Evolutionary conservation across 2,797 vertebrate genomes (phyloP).

Genomic region (Borostomias antarcticus): DNA sequence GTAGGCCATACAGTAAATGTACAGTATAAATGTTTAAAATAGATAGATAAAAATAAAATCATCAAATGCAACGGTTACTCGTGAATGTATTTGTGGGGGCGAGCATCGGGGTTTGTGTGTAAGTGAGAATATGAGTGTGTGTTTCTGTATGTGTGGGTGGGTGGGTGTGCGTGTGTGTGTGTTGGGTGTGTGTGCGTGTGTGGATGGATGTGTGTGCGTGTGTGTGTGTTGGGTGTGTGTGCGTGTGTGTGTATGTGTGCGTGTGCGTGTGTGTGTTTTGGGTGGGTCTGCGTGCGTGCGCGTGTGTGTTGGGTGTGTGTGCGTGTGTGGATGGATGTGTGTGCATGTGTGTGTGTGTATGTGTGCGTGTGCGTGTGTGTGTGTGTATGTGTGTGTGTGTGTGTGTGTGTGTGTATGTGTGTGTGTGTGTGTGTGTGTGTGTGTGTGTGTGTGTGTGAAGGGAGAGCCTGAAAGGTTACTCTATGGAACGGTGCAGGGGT

Average conservation of each 20-base stretch:
- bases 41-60: slow-evolving; percentile 65
- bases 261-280: neutral
- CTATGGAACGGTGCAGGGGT: slow-evolving; percentile 13
- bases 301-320: neutral
- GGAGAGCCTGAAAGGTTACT: slow-evolving; percentile 16
- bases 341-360: slow-evolving; percentile 17
- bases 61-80: slow-evolving; percentile 64
- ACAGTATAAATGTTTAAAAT: slow-evolving; percentile 76
- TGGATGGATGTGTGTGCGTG: neutral
- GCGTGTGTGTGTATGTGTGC: neutral
- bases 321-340: slow-evolving; percentile 4
- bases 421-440: neutral
- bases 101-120: slow-evolving; percentile 21
- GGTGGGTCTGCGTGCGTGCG: slow-evolving; percentile 17
- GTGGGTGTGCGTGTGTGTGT: slow-evolving; percentile 18
- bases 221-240: neutral
- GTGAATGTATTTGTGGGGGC: slow-evolving; percentile 61
- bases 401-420: neutral
- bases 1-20: too few relatives aligned
- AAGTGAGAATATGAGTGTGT: slow-evolving; percentile 4
- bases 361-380: neutral
- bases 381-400: neutral
- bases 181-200: neutral
- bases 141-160: neutral
- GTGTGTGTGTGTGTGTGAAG: neutral